Percentiles rank a stretch among this genome's conserved stretches.
These are phyloP conservation scores for Triplophysa yarkandensis DNA, from an alignment of 2,797 vertebrate species.

Conservation along the genomic window DNA sequence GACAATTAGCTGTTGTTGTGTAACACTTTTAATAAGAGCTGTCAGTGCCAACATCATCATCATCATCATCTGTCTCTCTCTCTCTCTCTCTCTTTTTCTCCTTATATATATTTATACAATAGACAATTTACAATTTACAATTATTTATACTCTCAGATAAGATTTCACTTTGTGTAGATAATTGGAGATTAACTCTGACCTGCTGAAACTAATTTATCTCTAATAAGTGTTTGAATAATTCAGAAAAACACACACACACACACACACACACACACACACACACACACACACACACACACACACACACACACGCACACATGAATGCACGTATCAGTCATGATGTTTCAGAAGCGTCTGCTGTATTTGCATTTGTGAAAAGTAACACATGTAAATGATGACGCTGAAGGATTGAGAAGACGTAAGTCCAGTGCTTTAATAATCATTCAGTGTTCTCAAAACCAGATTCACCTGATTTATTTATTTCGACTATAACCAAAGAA, in stretches of 20 bases:
- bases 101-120: background rate
- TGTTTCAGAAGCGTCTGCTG: background rate
- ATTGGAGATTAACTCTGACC: constrained; percentile 14
- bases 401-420: no score
- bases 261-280: no score
- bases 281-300: no score
- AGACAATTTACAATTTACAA: no score
- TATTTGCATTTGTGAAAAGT: background rate
- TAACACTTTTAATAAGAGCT: background rate
- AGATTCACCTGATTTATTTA: no score
- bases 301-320: no score
- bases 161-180: constrained; percentile 33
- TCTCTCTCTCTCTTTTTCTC: background rate
- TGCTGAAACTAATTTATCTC: constrained; percentile 13
- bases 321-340: background rate
- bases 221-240: constrained; percentile 53
- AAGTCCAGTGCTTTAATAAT: no score
- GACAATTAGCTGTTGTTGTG: constrained; percentile 1
- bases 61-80: background rate
- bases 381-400: background rate
- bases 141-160: no score
- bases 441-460: no score
- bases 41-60: background rate
- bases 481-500: no score
- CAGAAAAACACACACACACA: constrained; percentile 15